A percentile compares a stretch with the other conserved stretches of the same genome.
These are phyloP conservation scores for Malurus cyaneus DNA, from an alignment of 2,113 vertebrate species.

Conservation along the genomic window DNA sequence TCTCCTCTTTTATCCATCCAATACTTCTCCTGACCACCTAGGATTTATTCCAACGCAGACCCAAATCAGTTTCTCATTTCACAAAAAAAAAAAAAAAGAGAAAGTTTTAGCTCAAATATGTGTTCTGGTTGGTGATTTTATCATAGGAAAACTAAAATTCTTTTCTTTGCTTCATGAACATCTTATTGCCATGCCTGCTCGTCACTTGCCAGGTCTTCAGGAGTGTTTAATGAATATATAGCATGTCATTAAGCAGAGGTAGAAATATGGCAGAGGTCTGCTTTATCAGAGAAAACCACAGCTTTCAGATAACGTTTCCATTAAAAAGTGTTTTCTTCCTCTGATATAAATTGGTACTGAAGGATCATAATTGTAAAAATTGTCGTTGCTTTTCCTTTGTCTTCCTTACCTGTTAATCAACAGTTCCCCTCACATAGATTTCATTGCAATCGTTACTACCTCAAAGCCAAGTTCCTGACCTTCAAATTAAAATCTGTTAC, in stretches of 20 bases:
- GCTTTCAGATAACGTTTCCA: background rate
- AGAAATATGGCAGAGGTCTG: background rate
- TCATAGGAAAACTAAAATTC: background rate
- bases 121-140: background rate
- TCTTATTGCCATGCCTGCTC: background rate
- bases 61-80: background rate
- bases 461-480: background rate
- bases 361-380: background rate
- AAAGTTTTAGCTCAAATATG: background rate
- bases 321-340: background rate
- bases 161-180: background rate
- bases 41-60: background rate
- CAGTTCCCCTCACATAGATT: accelerated
- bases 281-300: background rate
- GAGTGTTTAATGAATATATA: background rate
- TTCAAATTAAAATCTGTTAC: background rate
- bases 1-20: background rate
- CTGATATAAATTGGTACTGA: background rate
- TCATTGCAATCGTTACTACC: background rate
- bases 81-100: no score
- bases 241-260: background rate
- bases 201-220: background rate
- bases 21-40: background rate
- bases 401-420: background rate
- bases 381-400: background rate